A percentile compares a stretch with the other conserved stretches of the same genome.
These are phyloP conservation scores for Magallana ariakensis DNA, from an alignment of 1,140 invertebrate species.

Conservation along the genomic window DNA sequence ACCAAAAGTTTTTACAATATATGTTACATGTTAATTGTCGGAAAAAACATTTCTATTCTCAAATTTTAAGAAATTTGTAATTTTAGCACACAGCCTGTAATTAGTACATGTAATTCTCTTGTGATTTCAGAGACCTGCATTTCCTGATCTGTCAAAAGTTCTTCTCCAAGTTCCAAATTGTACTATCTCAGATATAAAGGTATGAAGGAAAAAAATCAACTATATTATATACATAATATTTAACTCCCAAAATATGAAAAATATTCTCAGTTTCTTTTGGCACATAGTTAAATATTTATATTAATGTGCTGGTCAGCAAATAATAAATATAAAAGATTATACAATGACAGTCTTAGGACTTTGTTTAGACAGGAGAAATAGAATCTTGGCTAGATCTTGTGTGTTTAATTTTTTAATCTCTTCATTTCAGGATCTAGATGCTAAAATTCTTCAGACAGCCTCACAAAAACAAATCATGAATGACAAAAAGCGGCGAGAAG, in stretches of 20 bases:
- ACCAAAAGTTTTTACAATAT: too few species aligned
- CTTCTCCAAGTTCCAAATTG: conserved; percentile 70
- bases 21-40: neutral
- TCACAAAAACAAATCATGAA: conserved; percentile 79
- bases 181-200: conserved; percentile 67
- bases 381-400: too few species aligned
- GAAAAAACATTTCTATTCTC: neutral
- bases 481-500: conserved; percentile 93
- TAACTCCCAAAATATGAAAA: too few species aligned
- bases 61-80: neutral
- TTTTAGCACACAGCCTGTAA: too few species aligned
- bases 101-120: neutral
- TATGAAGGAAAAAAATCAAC: conserved; percentile 47
- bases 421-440: conserved; percentile 85
- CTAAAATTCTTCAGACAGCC: conserved; percentile 86
- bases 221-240: too few species aligned
- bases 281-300: conserved; percentile 74
- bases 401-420: too few species aligned
- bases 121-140: conserved; percentile 65
- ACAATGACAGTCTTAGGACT: too few species aligned
- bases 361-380: too few species aligned
- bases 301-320: too few species aligned
- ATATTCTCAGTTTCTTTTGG: neutral
- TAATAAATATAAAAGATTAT: too few species aligned
- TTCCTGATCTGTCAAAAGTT: conserved; percentile 60